These are phyloP conservation scores for Pomacea maculata DNA, from an alignment of 1,140 invertebrate genomes.

Conservation along the genomic window DNA sequence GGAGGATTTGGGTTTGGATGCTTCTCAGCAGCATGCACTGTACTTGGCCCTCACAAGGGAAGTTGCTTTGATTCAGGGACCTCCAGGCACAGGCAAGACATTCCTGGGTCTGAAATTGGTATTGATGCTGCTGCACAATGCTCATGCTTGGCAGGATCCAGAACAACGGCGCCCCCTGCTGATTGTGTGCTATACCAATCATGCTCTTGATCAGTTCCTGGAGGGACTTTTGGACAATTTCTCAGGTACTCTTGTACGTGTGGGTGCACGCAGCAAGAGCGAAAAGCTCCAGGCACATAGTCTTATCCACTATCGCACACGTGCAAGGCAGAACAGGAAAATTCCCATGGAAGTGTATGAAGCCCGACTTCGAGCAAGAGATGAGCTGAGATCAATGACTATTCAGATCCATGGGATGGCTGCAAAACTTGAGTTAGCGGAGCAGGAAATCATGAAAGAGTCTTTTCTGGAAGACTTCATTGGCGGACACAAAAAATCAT, in stretches of 20 bases:
- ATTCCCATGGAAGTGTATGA: constrained; percentile 31
- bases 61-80: constrained; percentile 77
- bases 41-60: constrained; percentile 64
- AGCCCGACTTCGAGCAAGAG: constrained; percentile 31
- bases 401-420: constrained; percentile 36
- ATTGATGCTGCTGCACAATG: constrained; percentile 58
- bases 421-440: constrained; percentile 35
- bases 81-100: constrained; percentile 61
- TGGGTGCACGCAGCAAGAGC: constrained; percentile 78
- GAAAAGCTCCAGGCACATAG: constrained; percentile 38
- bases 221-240: constrained; percentile 68
- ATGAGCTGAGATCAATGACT: constrained; percentile 27
- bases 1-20: constrained; percentile 58
- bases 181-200: constrained; percentile 86
- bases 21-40: constrained; percentile 66
- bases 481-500: constrained; percentile 15
- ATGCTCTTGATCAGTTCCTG: constrained; percentile 88
- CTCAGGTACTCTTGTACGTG: constrained; percentile 70
- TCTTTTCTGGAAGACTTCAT: constrained; percentile 33
- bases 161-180: constrained; percentile 71
- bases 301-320: constrained; percentile 32
- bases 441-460: constrained; percentile 40
- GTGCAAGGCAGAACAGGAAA: constrained; percentile 21
- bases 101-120: constrained; percentile 63
- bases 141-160: constrained; percentile 43